Percentiles rank a stretch among this genome's conserved stretches.
Evolutionary conservation across 2,797 vertebrate species (phyloP).

Genomic region (Apogon hyalosoma): DNA sequence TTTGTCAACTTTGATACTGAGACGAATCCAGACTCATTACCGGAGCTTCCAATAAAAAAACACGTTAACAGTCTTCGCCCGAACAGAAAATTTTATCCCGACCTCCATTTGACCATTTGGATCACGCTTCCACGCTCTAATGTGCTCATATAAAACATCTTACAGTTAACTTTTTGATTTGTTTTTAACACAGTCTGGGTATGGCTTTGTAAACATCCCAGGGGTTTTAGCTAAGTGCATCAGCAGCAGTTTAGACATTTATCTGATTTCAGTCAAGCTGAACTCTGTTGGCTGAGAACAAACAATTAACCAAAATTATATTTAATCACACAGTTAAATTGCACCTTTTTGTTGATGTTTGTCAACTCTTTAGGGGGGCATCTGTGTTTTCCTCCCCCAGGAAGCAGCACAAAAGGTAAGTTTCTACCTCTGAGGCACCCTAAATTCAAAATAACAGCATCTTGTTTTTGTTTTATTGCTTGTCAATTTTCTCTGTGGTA

Average conservation of each 20-base stretch:
- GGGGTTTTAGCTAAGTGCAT: neutral
- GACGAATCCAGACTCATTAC: too few species aligned
- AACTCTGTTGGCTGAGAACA: neutral
- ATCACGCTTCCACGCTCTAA: too few species aligned
- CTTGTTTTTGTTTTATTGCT: slow-evolving; percentile 53
- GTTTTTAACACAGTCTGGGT: neutral
- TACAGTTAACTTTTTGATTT: too few species aligned
- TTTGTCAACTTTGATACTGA: too few species aligned
- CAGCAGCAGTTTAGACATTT: neutral
- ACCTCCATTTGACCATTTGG: too few species aligned
- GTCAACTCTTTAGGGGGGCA: neutral
- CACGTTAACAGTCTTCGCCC: too few species aligned
- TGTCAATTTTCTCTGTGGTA: slow-evolving; percentile 45
- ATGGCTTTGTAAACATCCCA: neutral
- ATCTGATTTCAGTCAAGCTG: neutral
- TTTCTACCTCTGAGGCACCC: slow-evolving; percentile 3
- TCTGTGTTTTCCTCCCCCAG: slow-evolving; percentile 9
- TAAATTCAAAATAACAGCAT: slow-evolving; percentile 43
- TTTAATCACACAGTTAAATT: neutral
- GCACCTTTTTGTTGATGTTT: neutral
- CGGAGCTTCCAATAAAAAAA: too few species aligned
- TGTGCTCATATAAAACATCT: too few species aligned
- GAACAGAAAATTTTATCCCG: too few species aligned
- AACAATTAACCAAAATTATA: neutral
- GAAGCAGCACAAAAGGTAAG: slow-evolving; percentile 1